These are phyloP conservation scores for Lutraria rhynchaena DNA, from an alignment of 1,140 invertebrate species.

Conservation along the genomic window DNA sequence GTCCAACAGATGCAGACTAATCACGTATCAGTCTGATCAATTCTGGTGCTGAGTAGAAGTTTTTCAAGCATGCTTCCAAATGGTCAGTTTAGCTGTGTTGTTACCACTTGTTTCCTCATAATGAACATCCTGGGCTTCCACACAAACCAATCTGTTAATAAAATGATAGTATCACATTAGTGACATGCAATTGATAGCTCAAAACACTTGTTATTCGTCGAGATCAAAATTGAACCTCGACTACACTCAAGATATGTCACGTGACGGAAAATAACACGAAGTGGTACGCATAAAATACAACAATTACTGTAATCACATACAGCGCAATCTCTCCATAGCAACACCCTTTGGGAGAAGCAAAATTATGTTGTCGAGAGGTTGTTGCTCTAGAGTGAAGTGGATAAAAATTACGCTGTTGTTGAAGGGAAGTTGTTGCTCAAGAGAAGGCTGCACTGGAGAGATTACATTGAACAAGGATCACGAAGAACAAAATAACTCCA, in stretches of 20 bases:
- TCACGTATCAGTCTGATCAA: no score
- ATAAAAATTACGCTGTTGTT: no score
- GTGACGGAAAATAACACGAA: background rate
- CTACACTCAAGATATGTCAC: background rate
- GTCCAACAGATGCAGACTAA: no score
- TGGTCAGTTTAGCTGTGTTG: constrained; percentile 58
- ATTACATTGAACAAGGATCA: no score
- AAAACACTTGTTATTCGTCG: background rate
- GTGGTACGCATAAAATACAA: background rate
- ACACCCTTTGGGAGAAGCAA: no score
- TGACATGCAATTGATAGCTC: background rate
- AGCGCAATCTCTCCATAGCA: background rate
- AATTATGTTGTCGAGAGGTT: no score
- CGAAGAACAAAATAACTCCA: no score
- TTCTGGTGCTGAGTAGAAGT: no score
- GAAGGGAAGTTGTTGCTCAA: no score
- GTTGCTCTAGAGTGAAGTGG: no score
- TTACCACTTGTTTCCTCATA: constrained; percentile 54
- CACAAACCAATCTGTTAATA: constrained; percentile 62
- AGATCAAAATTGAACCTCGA: background rate
- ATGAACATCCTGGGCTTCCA: constrained; percentile 42
- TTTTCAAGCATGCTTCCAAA: constrained; percentile 62
- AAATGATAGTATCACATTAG: background rate
- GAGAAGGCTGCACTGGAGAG: no score
- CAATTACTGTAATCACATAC: background rate